These are phyloP conservation scores for Tricholauxania praeusta DNA, from an alignment of 2,888 invertebrate genomes.

Conservation along the genomic window DNA sequence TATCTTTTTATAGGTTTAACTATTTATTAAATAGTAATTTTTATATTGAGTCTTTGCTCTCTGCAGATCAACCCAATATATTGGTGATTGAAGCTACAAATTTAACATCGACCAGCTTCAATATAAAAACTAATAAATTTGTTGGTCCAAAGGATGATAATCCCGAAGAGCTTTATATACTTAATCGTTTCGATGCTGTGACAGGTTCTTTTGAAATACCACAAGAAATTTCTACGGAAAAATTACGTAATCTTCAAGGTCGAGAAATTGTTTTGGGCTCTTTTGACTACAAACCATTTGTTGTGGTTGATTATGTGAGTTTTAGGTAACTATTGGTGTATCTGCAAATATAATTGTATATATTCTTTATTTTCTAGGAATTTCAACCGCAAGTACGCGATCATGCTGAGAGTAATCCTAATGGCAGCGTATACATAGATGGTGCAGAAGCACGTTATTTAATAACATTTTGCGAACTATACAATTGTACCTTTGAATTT, in stretches of 20 bases:
- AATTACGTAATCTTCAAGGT: conserved; percentile 55
- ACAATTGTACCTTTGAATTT: conserved; percentile 68
- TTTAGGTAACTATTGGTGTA: no score
- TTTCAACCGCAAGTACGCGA: conserved; percentile 48
- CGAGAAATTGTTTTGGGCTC: conserved; percentile 57
- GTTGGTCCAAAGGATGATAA: conserved; percentile 50
- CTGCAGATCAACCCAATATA: conserved; percentile 60
- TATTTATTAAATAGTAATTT: background rate
- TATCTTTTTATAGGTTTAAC: conserved; percentile 53
- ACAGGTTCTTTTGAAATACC: conserved; percentile 29
- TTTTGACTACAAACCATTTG: conserved; percentile 62
- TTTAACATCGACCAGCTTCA: conserved; percentile 50
- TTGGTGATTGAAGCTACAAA: conserved; percentile 53
- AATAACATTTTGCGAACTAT: conserved; percentile 63
- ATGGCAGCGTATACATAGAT: conserved; percentile 64
- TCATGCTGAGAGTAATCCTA: conserved; percentile 43
- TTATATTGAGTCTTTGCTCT: background rate
- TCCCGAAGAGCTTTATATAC: conserved; percentile 46
- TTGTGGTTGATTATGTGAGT: conserved; percentile 55
- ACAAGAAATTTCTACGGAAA: conserved; percentile 47
- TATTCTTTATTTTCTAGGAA: conserved; percentile 40
- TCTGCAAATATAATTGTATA: no score
- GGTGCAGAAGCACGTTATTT: conserved; percentile 70
- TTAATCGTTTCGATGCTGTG: conserved; percentile 52
- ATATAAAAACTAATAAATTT: conserved; percentile 60